A percentile compares a stretch with the other conserved stretches of the same genome.
Conservation (phyloP, 2,888 invertebrate genomes). For the Hemithea aestivaria region DNA sequence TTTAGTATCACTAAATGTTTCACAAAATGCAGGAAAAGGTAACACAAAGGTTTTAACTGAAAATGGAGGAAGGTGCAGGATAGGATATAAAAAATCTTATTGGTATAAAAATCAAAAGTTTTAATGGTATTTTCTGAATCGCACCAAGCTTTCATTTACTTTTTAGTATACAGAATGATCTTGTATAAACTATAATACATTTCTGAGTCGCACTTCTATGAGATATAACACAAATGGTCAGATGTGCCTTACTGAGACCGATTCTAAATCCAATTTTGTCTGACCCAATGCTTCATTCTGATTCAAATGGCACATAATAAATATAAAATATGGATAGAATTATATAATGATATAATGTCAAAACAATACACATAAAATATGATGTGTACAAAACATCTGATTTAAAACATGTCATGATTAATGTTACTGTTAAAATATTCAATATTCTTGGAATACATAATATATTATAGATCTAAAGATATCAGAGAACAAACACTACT, state of each 20-base stretch:
- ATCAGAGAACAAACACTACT: slow-evolving; percentile 68
- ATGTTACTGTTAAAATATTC: slow-evolving; percentile 50
- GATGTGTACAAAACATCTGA: slow-evolving; percentile 22
- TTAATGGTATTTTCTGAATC: slow-evolving; percentile 80
- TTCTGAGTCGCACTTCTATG: slow-evolving; percentile 56
- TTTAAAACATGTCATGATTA: slow-evolving; percentile 40
- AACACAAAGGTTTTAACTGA: slow-evolving; percentile 15
- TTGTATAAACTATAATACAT: slow-evolving; percentile 74
- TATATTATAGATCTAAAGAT: slow-evolving; percentile 46
- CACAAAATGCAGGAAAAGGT: slow-evolving; percentile 2
- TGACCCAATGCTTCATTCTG: slow-evolving; percentile 61
- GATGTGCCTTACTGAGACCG: slow-evolving; percentile 57
- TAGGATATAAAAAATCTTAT: slow-evolving; percentile 58
- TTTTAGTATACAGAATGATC: slow-evolving; percentile 78
- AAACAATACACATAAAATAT: slow-evolving; percentile 31
- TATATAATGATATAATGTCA: slow-evolving; percentile 35
- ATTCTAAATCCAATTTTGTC: slow-evolving; percentile 69
- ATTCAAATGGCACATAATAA: slow-evolving; percentile 65
- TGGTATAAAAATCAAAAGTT: slow-evolving; percentile 80
- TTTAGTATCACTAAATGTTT: no score
- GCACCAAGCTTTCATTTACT: slow-evolving; percentile 79
- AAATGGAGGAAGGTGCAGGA: slow-evolving; percentile 21
- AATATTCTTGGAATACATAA: slow-evolving; percentile 47
- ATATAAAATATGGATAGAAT: no score
- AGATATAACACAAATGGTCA: slow-evolving; percentile 60